Conservation (phyloP, 2,797 vertebrate genomes). For the Odontamblyopus lacepedii region DNA sequence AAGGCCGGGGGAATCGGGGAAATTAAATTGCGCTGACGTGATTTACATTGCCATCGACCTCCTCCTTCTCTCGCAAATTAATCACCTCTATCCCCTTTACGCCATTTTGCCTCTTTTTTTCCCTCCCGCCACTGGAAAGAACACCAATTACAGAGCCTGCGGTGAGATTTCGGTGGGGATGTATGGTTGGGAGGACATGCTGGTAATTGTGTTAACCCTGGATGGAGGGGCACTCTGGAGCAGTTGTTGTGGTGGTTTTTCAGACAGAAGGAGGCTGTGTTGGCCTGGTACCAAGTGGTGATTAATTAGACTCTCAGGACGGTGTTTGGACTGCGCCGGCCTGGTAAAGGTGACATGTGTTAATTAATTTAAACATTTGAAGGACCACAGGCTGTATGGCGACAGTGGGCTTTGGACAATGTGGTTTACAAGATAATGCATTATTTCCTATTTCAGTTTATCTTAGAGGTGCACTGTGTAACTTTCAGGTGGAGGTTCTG, state of each 20-base stretch:
- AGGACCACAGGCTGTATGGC: constrained; percentile 6
- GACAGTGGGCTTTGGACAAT: background rate
- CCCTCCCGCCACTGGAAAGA: constrained; percentile 40
- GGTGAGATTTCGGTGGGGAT: constrained; percentile 53
- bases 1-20: constrained; percentile 66
- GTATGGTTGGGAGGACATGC: constrained; percentile 62
- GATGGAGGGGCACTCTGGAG: constrained; percentile 53
- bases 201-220: constrained; percentile 73
- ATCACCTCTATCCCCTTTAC: constrained; percentile 67
- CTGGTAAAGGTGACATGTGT: constrained; percentile 47
- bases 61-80: constrained; percentile 65
- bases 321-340: constrained; percentile 46
- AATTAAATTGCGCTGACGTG: constrained; percentile 72
- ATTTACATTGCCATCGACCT: constrained; percentile 73
- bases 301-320: constrained; percentile 69
- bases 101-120: constrained; percentile 36
- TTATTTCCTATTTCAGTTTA: background rate
- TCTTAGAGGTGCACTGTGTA: too few species aligned
- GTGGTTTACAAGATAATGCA: constrained; percentile 11
- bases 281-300: constrained; percentile 62
- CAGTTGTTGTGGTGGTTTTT: constrained; percentile 57
- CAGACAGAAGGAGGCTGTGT: constrained; percentile 63
- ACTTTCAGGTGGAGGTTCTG: too few species aligned
- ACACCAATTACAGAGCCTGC: constrained; percentile 69
- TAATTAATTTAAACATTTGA: constrained; percentile 50